phyloP scores from a whole-genome alignment of 2,113 vertebrate genomes.

The Synodontis membranacea region DNA sequence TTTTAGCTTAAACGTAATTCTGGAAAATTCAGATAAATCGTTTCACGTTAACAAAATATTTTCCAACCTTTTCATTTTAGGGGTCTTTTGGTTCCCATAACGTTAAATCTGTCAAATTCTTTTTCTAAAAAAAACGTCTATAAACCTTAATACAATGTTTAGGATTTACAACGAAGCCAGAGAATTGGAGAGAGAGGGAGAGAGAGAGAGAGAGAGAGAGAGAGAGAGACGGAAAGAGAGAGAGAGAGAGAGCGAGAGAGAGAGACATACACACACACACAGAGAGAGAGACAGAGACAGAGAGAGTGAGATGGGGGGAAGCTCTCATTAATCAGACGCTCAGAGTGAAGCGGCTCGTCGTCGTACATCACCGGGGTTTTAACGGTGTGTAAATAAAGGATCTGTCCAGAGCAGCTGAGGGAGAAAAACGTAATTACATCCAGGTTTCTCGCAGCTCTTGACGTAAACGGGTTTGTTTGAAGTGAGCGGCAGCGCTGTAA shows the following conservation, averaged over 20 bases:
- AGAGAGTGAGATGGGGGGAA: no score
- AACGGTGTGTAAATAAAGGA: conserved; percentile 40
- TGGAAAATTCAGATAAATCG: neutral
- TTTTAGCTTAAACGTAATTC: neutral
- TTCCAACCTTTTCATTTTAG: neutral
- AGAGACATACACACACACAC: no score
- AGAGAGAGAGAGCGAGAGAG: no score
- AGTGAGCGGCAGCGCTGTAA: conserved; percentile 45
- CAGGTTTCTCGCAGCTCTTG: conserved; percentile 51
- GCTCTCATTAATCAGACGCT: conserved; percentile 55
- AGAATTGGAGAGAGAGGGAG: no score
- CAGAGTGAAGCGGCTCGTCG: neutral
- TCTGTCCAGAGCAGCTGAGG: neutral
- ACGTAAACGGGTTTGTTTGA: conserved; percentile 33
- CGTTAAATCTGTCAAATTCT: neutral
- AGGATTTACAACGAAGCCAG: no score
- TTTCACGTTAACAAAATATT: neutral
- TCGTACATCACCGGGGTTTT: neutral
- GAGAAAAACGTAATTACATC: conserved; percentile 49
- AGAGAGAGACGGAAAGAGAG: no score
- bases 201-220: no score
- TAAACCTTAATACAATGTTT: neutral
- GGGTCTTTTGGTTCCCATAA: neutral
- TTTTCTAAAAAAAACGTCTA: neutral
- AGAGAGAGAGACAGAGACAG: neutral